A percentile compares a stretch with the other conserved stretches of the same genome.
Conservation (phyloP, 2,888 invertebrate species). For the Cataglyphis altisquamis region DNA sequence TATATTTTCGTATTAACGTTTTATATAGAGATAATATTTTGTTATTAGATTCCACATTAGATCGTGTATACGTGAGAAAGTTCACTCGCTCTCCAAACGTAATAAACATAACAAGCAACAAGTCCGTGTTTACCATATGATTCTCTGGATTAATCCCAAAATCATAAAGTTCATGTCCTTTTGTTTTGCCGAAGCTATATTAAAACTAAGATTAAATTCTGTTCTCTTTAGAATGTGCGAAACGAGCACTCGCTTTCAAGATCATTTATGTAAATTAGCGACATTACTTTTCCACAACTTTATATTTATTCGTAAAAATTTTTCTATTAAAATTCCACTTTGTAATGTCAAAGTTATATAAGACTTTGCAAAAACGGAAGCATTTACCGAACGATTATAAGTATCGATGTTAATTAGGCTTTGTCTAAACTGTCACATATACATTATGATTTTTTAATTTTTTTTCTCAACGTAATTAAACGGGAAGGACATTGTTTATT, state of each 20-base stretch:
- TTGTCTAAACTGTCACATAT: not conserved
- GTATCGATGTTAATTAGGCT: not conserved
- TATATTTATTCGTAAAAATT: not conserved
- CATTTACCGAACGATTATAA: not conserved
- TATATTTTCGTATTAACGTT: not conserved
- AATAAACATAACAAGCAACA: constrained; percentile 18
- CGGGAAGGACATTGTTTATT: not conserved
- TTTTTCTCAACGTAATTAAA: not conserved
- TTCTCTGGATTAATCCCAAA: constrained; percentile 16
- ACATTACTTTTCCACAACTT: not conserved
- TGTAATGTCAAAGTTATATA: not conserved
- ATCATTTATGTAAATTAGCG: not conserved
- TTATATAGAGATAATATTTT: not conserved
- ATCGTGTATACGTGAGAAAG: not conserved
- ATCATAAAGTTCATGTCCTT: constrained; percentile 2
- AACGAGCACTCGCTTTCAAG: not conserved
- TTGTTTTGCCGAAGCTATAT: not conserved
- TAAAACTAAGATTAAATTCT: constrained; percentile 15
- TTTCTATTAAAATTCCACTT: not conserved
- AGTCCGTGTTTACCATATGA: not conserved
- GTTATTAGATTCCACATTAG: not conserved
- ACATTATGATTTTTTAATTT: not conserved
- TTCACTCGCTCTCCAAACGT: not conserved
- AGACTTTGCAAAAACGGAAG: not conserved
- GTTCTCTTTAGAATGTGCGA: not conserved